A percentile compares a stretch with the other conserved stretches of the same genome.
Conservation (phyloP, 2,113 vertebrate species). For the Pavo muticus region DNA sequence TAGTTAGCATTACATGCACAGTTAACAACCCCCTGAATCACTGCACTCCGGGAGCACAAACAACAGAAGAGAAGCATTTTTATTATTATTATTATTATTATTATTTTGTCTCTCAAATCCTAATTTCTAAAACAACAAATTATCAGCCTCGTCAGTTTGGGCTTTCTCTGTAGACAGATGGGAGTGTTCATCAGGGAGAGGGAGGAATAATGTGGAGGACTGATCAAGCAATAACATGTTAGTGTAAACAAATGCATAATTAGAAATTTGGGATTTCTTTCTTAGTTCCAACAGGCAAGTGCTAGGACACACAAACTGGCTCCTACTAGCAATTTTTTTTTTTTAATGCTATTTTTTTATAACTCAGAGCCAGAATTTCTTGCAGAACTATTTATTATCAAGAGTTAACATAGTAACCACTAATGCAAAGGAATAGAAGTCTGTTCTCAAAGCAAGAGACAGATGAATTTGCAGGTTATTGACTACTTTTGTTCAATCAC, state of each 20-base stretch:
- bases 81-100: too few species aligned
- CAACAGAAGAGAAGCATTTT: background rate
- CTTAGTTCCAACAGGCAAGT: background rate
- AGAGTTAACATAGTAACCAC: background rate
- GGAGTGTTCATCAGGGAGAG: background rate
- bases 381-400: background rate
- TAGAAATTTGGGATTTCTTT: conserved; percentile 22
- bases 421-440: background rate
- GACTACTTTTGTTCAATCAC: background rate
- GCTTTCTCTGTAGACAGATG: background rate
- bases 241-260: conserved; percentile 28
- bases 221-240: background rate
- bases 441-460: background rate
- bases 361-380: background rate
- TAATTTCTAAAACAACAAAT: background rate
- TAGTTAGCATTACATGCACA: background rate
- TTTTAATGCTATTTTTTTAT: background rate
- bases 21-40: background rate
- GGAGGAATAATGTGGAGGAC: background rate
- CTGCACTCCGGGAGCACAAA: background rate
- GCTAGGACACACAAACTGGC: conserved; percentile 4
- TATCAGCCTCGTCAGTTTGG: background rate
- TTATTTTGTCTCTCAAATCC: background rate
- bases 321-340: background rate
- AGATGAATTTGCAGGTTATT: background rate